Evolutionary conservation across 2,113 vertebrate genomes (phyloP).

Genomic region (Lepidothrix coronata): DNA sequence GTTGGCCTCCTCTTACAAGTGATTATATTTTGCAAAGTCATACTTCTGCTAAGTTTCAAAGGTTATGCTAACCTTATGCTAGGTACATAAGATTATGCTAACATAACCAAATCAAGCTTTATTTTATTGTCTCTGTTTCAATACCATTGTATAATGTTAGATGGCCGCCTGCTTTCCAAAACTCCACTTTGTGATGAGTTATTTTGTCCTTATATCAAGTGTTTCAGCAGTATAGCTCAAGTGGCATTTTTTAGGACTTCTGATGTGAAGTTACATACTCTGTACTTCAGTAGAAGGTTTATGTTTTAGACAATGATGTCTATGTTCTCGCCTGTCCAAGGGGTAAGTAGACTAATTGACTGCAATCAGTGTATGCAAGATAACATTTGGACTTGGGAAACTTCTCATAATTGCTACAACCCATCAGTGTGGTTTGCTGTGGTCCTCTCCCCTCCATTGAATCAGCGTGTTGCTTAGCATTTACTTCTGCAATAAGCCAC

Average conservation of each 20-base stretch:
- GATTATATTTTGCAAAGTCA: no score
- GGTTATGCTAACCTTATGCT: no score
- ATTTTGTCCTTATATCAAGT: neutral
- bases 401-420: neutral
- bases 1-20: no score
- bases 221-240: neutral
- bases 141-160: neutral
- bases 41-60: no score
- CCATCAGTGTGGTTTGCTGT: rapidly evolving
- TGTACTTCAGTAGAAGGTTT: neutral
- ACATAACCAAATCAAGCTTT: no score
- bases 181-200: neutral
- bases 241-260: neutral
- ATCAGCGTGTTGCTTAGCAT: neutral
- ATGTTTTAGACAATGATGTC: neutral
- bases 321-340: neutral
- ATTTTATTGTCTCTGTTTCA: no score
- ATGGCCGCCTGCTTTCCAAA: neutral
- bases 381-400: neutral
- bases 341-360: neutral
- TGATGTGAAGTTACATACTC: neutral
- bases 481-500: neutral
- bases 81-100: no score
- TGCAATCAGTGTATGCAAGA: neutral
- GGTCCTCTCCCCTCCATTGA: neutral